Base-by-base conservation (phyloP, 2,113 vertebrate species). In the Tauraco erythrolophus region DNA sequence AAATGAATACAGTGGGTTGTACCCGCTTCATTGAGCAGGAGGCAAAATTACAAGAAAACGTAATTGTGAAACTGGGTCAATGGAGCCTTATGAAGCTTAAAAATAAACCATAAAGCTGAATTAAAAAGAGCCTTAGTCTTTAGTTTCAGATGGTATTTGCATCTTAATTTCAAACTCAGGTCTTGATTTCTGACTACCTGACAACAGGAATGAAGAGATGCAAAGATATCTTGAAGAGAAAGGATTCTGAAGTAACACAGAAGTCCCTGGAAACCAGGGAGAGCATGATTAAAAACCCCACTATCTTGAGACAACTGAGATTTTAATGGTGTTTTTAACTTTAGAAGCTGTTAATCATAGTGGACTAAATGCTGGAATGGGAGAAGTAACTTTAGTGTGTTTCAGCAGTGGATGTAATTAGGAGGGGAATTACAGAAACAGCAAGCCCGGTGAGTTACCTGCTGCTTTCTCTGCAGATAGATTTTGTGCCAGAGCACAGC, bases 51-150 rank as follows among this genome's bases (percentile, higher is more conserved):
- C 46, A 81, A 54, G 19, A 70, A 88, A 93, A 94, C 70, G 35
- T 70, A 6, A 43, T 80, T 68, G 41, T 70, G 60, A 88, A 95
- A 81, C 25, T 93, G 56, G 75, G 92, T 97, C 90, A 93, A 0
- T 91, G 76, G 64, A 95, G 64, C 72, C 60, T 88, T 91, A 51
- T 41, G 46, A 91, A 77, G 79, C 84, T 95, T 80, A 70, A 92
- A 83, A 92, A 60, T 0, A 24, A 94, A 88, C 37, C 94, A 64
- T 58, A 80, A 64, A 90, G 25, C 37, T 81, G 77, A 93, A 92
- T 77, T 86, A 33, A 69, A 88, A 84, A 46, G 41, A 58, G 24
- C 5, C 10, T 86, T 74, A 54, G 19, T 46, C 46, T 25, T 76
- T 79, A 70, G 23, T 62, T 88, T 95, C 46, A 74, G 24, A 60